Percentiles rank a stretch among this genome's conserved stretches.
phyloP scores from a whole-genome alignment of 2,888 invertebrate genomes.

The Lysandra bellargus region DNA sequence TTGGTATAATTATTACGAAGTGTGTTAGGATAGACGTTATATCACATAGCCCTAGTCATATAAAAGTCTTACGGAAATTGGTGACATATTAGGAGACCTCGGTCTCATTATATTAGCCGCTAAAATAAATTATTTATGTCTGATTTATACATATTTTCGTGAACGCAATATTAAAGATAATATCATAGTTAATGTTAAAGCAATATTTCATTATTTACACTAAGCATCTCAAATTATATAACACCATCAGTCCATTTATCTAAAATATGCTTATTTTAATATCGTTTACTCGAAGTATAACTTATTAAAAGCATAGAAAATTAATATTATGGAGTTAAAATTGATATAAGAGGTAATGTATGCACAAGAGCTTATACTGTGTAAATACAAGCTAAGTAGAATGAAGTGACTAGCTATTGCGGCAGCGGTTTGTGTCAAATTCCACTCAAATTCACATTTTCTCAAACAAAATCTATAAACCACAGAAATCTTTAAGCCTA shows the following conservation, averaged over 20 bases:
- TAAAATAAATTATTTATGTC: constrained; percentile 14
- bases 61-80: constrained; percentile 25
- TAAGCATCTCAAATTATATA: constrained; percentile 4
- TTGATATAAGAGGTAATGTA: constrained; percentile 15
- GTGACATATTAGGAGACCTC: background rate
- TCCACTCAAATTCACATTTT: background rate
- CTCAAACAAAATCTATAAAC: background rate
- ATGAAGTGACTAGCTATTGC: background rate
- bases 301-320: background rate
- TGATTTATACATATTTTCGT: constrained; percentile 6
- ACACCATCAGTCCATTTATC: constrained; percentile 10
- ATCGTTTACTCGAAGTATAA: constrained; percentile 5
- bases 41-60: constrained; percentile 66
- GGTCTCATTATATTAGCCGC: constrained; percentile 1
- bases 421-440: background rate
- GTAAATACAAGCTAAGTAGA: constrained; percentile 23
- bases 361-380: constrained; percentile 27
- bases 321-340: background rate
- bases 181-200: background rate
- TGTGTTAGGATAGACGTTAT: constrained; percentile 34
- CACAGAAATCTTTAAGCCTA: background rate
- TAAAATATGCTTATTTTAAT: constrained; percentile 15
- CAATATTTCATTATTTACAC: constrained; percentile 15
- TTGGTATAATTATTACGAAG: constrained; percentile 5
- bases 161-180: background rate